These are phyloP conservation scores for Peromyscus attwateri DNA, from an alignment of 2,797 vertebrate genomes.

Conservation along the genomic window DNA sequence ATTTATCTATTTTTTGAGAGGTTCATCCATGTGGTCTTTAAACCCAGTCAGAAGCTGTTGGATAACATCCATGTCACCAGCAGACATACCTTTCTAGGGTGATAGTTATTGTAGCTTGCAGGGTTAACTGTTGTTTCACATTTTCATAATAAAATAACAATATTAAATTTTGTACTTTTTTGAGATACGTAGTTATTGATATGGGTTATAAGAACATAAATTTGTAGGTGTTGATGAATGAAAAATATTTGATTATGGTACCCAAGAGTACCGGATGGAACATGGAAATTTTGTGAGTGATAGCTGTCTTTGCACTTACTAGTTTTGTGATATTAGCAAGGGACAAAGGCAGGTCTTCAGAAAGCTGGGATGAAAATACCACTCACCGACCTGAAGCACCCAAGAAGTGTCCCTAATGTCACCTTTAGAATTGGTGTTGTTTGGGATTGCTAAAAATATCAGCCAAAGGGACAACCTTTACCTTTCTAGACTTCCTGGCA, in stretches of 20 bases:
- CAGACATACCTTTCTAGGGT: background rate
- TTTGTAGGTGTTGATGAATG: background rate
- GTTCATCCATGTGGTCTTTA: background rate
- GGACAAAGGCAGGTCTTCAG: background rate
- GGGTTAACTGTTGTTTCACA: background rate
- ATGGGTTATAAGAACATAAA: background rate
- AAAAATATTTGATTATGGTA: background rate
- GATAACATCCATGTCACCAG: background rate
- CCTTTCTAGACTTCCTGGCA: slow-evolving; percentile 43
- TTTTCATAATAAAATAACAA: background rate
- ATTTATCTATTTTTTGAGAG: background rate
- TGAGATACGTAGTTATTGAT: background rate
- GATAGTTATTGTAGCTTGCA: background rate
- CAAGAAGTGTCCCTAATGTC: background rate
- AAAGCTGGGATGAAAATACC: background rate
- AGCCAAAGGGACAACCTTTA: background rate
- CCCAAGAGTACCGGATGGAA: too few species aligned
- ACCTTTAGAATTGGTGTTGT: slow-evolving; percentile 15
- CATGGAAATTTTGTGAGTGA: background rate
- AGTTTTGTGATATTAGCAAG: background rate
- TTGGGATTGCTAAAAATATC: slow-evolving; percentile 31
- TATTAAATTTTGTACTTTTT: background rate
- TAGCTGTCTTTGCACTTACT: background rate
- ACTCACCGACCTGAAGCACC: background rate
- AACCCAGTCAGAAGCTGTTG: background rate